Conservation (phyloP, 2,113 vertebrate genomes). For the Dermatemys mawii region DNA sequence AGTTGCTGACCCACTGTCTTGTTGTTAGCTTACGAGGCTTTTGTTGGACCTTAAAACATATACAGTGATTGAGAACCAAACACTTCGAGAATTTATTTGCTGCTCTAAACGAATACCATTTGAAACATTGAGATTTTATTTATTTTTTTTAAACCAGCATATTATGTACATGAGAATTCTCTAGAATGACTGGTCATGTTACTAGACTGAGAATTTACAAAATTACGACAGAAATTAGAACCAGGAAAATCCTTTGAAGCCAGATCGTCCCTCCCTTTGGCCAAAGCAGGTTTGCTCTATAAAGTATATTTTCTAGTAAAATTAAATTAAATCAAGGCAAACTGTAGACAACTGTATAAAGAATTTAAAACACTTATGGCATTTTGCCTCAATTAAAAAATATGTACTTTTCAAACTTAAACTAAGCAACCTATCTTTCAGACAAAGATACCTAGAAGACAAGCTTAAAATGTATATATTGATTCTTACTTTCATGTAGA, state of each 20-base stretch:
- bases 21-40: fast-evolving
- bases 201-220: fast-evolving
- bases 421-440: neutral
- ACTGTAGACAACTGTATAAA: neutral
- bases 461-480: neutral
- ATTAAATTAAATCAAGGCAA: neutral
- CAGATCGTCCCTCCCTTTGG: neutral
- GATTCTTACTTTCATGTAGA: no score
- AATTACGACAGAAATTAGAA: neutral
- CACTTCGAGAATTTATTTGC: neutral
- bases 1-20: neutral
- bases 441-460: neutral
- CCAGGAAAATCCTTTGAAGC: neutral
- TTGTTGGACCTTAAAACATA: neutral
- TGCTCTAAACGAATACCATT: neutral
- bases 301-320: neutral
- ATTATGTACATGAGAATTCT: neutral
- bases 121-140: neutral
- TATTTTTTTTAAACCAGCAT: neutral
- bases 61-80: neutral
- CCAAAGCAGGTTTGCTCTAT: neutral
- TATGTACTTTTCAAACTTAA: neutral
- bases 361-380: neutral
- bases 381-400: neutral
- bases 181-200: neutral